Percentiles rank a stretch among this genome's conserved stretches.
Conservation (phyloP, 2,113 vertebrate genomes). For the Urocitellus parryii region DNA sequence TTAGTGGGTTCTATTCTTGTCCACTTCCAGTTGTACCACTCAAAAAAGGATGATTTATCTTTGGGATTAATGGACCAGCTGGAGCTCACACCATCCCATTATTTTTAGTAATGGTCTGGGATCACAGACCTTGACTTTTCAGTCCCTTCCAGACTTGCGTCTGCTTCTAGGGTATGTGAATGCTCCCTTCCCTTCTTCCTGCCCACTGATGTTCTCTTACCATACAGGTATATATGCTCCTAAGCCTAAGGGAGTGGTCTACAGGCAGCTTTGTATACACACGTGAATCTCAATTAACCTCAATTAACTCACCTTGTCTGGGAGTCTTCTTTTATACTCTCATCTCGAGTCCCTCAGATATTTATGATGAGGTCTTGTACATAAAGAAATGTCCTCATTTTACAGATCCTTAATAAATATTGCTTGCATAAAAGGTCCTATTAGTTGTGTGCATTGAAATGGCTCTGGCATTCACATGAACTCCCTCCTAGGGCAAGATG, state of each 20-base stretch:
- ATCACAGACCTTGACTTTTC: neutral
- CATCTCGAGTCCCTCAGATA: too few relatives aligned
- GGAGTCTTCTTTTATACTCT: too few relatives aligned
- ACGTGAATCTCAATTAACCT: too few relatives aligned
- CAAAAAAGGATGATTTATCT: neutral
- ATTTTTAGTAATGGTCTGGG: neutral
- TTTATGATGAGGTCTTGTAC: too few relatives aligned
- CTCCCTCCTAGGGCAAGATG: too few relatives aligned
- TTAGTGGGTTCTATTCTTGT: neutral
- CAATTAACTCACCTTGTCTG: too few relatives aligned
- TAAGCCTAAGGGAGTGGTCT: too few relatives aligned
- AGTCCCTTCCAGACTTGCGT: neutral
- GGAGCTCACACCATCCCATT: neutral
- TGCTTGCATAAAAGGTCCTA: too few relatives aligned
- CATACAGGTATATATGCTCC: fast-evolving
- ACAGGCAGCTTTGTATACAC: fast-evolving
- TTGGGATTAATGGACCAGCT: neutral
- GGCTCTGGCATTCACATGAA: too few relatives aligned
- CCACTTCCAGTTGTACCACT: neutral
- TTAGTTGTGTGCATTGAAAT: too few relatives aligned
- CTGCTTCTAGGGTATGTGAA: neutral
- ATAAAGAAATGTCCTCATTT: too few relatives aligned
- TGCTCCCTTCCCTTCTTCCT: neutral
- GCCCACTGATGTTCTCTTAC: neutral
- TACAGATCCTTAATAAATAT: too few relatives aligned